Base-by-base conservation (phyloP, 2,113 vertebrate genomes). In the Amphiprion percula region DNA sequence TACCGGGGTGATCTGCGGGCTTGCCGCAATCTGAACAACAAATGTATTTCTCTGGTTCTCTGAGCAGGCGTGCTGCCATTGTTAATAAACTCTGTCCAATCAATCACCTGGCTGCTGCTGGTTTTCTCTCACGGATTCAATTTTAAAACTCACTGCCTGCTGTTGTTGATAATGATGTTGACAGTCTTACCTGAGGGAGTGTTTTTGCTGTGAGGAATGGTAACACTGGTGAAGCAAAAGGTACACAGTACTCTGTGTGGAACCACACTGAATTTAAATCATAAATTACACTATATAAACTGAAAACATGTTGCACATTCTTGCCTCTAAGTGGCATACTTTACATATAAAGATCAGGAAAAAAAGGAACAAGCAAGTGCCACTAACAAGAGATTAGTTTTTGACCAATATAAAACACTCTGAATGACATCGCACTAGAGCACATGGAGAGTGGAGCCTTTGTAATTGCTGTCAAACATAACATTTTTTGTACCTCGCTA, bases 141-240 rank as follows among this genome's bases (percentile, higher is more conserved):
- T 28, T 64, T 77, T 50, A 39, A 70, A 58, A 26, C 64, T 11
- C 9, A 10, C 64, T 28, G 4, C 44, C 65, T 63, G 73, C 70
- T 71, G 78, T 52, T 73, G 41, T 60, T 71, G 49, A 52, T 77
- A 26, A 75, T 58, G 10, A 79, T 80, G 19, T 55, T 47, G 9
- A 62, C 49, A 17, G 52, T 60, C 23, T 26, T 47, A 80, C 53
- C 61, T 50, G 37, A 12, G 44, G 52, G 19, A n/a, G 12, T 14
- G 41, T 59, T 52, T 78, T 47, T 12, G 55, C 16, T 52, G 66
- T 74, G 44, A 61, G 23, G 19, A 21, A 23, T 16, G n/a, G 54
- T 17, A 55, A 66, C 28, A 19, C 37, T 16, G 28, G 19, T 46
- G 17, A 62, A 30, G 15, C 44, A n/a, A 67, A 59, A 64, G n/a